A percentile compares a stretch with the other conserved stretches of the same genome.
Conservation (phyloP, 2,888 invertebrate species). For the Cylindroiulus punctatus region DNA sequence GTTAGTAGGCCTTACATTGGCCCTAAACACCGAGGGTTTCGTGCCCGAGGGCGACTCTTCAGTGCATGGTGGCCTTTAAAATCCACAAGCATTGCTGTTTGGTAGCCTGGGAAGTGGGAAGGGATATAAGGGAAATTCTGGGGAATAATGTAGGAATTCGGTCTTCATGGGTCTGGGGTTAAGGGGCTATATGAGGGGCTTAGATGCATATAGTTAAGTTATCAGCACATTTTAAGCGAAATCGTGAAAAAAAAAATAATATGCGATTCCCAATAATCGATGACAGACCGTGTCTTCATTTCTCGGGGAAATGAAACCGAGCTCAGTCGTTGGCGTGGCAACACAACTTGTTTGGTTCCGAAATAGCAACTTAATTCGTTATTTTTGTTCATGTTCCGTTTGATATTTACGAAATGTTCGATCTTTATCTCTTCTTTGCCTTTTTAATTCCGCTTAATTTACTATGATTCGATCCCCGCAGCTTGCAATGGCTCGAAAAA, state of each 20-base stretch:
- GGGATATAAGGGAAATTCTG: neutral
- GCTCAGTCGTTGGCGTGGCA: conserved; percentile 44
- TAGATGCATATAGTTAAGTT: conserved; percentile 41
- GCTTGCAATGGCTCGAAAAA: neutral
- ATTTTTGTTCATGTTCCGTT: neutral
- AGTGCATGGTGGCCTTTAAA: conserved; percentile 49
- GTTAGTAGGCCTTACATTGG: conserved; percentile 43
- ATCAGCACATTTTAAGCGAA: conserved; percentile 43
- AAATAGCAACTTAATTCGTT: neutral
- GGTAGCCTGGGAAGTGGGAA: conserved; percentile 21
- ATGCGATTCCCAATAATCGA: conserved; percentile 11
- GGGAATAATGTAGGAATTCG: conserved; percentile 26
- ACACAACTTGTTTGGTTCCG: neutral
- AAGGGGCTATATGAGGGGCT: neutral
- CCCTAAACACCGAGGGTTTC: conserved; percentile 46
- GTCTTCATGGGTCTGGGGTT: neutral
- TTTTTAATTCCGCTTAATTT: conserved; percentile 20
- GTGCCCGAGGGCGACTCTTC: conserved; percentile 49
- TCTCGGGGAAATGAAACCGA: conserved; percentile 4
- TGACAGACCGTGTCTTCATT: neutral
- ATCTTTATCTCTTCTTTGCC: neutral
- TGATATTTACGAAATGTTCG: neutral
- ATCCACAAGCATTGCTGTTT: conserved; percentile 40
- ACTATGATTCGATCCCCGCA: conserved; percentile 6
- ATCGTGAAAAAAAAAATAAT: neutral